Base-by-base conservation (phyloP, 2,888 invertebrate genomes). In the Meliscaeva auricollis region DNA sequence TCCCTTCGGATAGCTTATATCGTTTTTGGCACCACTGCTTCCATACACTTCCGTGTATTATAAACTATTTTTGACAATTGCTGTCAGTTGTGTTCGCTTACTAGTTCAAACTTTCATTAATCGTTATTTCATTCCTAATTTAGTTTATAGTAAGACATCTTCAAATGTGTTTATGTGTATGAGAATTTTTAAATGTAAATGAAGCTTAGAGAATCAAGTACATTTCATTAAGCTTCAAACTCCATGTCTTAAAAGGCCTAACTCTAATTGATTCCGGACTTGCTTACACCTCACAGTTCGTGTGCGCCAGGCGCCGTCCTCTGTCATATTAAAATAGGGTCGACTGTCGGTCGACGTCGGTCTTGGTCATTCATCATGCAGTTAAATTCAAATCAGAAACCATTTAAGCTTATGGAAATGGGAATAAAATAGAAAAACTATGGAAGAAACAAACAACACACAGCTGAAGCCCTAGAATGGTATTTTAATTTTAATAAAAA, bases 341-440 rank as follows among this genome's bases (percentile, higher is more conserved):
- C 73, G 77, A 54, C 54, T 68, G 76, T 62, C 64, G 73, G 76
- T 77, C 76, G 72, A 80, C 72, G 76, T 62, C 64, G 73, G 76
- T 77, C 76, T 76, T 82, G 88, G 87, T 87, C 88, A 88, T 88
- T 88, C 88, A 88, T 88, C 88, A 88, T 88, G 87, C 88, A 88
- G 87, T 88, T 88, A 88, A 88, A 88, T 88, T 88, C 87, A 88
- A 88, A 88, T 88, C 88, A 88, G 87, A 88, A 88, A 88, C 87
- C 88, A 88, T 87, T 88, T 88, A 88, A 88, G 88, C 72, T 85
- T 62, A 81, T 81, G 85, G 76, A 81, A 85, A 85, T 85, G 73
- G 69, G 56, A 85, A 81, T 66, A 60, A 74, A 77, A 87, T 78
- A 87, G 69, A 75, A 80, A 73, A 85, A 38, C 72, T 48, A 58